Evolutionary conservation across 2,113 vertebrate species (phyloP).

Genomic region (Mirza zaza): DNA sequence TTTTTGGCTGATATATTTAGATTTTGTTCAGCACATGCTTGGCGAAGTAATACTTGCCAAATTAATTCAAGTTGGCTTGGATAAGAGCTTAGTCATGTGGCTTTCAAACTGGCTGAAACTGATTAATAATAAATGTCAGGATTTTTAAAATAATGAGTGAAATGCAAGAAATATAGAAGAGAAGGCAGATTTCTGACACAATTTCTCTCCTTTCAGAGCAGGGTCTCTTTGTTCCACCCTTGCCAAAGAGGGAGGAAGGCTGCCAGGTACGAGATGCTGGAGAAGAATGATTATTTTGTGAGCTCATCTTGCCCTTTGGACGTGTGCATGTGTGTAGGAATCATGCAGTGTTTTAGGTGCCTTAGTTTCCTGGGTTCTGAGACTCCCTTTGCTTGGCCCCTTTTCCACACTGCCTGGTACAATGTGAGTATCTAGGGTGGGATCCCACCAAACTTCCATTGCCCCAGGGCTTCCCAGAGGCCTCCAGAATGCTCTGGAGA

Average conservation of each 20-base stretch:
- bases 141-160: slow-evolving; percentile 69
- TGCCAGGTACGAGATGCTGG: background rate
- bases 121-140: slow-evolving; percentile 74
- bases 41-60: slow-evolving; percentile 68
- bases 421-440: background rate
- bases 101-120: slow-evolving; percentile 48
- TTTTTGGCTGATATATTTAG: slow-evolving; percentile 75
- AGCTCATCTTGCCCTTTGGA: background rate
- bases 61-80: slow-evolving; percentile 72
- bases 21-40: slow-evolving; percentile 67
- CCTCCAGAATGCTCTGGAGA: background rate
- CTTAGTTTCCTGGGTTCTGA: background rate
- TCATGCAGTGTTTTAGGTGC: background rate
- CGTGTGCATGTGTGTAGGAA: background rate
- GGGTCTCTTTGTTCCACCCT: background rate
- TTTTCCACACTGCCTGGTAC: background rate
- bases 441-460: background rate
- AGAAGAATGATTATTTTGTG: background rate
- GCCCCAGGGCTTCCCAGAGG: background rate
- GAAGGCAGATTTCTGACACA: background rate
- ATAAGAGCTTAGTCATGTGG: slow-evolving; percentile 70
- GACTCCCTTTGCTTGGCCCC: background rate
- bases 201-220: background rate
- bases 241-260: background rate
- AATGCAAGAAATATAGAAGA: slow-evolving; percentile 6